These are phyloP conservation scores for Ceratosolen solmsi DNA, from an alignment of 1,140 invertebrate species.

Conservation along the genomic window DNA sequence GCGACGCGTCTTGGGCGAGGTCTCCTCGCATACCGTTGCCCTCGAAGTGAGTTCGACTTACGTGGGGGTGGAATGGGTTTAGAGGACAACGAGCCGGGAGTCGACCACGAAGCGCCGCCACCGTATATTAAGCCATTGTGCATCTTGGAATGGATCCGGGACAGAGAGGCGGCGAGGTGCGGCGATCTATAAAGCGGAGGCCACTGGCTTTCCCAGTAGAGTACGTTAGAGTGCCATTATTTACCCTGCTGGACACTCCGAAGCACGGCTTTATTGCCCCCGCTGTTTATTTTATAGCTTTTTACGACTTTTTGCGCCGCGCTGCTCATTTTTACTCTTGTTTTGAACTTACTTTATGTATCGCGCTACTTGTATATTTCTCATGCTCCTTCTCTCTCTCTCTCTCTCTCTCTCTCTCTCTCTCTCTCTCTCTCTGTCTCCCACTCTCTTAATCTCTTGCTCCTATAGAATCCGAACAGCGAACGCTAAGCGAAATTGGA, in stretches of 20 bases:
- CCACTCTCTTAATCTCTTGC: not conserved
- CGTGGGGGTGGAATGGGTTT: too few species aligned
- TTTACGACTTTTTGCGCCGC: conserved; percentile 51
- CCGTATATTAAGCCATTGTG: conserved; percentile 66
- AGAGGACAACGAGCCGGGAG: not conserved
- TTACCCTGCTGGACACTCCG: conserved; percentile 68
- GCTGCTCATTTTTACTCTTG: not conserved
- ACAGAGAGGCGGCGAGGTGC: conserved; percentile 58
- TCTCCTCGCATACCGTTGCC: not conserved
- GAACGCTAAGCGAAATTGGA: not conserved
- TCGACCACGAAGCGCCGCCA: not conserved
- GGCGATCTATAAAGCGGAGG: conserved; percentile 66
- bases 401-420: too few species aligned
- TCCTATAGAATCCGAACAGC: too few species aligned
- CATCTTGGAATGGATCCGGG: conserved; percentile 62
- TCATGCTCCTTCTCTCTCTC: not conserved
- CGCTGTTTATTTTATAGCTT: conserved; percentile 69
- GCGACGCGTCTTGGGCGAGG: not conserved
- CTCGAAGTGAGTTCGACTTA: too few species aligned
- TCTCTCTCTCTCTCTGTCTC: not conserved
- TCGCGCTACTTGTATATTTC: conserved; percentile 44
- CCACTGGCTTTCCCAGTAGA: conserved; percentile 54
- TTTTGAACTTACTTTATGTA: conserved; percentile 26
- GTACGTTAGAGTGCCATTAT: conserved; percentile 63
- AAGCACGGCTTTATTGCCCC: conserved; percentile 66